Evolutionary conservation across 2,888 invertebrate species (phyloP), one percentile per base, ranked within the genome.

Genomic region (Globia sparganii): DNA sequence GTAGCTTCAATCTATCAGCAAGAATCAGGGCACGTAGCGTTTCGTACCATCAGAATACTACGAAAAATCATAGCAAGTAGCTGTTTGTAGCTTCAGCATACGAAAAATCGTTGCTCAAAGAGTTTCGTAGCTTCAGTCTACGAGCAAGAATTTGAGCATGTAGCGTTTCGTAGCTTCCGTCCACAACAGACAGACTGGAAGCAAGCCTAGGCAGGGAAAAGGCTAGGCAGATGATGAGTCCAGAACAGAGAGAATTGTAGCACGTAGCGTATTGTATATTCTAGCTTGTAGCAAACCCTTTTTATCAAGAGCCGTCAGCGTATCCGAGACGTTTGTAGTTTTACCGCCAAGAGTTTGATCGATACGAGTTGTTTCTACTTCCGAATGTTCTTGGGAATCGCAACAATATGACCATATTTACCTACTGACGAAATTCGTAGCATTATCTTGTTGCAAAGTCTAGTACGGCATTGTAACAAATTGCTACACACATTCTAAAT

Each of bases 401-500:
- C 37, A 56, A 40, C 67, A n/a, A n/a, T n/a, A 34, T 62, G 31
- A 15, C 76, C 49, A 58, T 76, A 81, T 65, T 81, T 53, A 62
- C 49, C 13, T 37, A 25, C 25, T 53, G 34, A 68, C 34, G 58
- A 78, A 62, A 81, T 81, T 76, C 53, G 21, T 53, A 69, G 53
- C 34, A 77, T 69, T 77, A 62, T 82, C 46, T 75, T 49, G 81
- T 68, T 82, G 68, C 82, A 53, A 77, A 56, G 68, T 77, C 21
- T 67, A 49, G 81, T 31, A 37, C 21, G 46, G 49, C 76, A 59
- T 69, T 76, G 68, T 76, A 77, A 68, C 80, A 43, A 80, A 83
- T 80, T 83, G 67, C 59, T 77, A 67, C 70, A 82, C 40, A 43
- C 66, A 77, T 83, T 77, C 70, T 83, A 34, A 80, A 70, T 80